Evolutionary conservation across 2,888 invertebrate genomes (phyloP).

Genomic region (Drosophila pegasa): DNA sequence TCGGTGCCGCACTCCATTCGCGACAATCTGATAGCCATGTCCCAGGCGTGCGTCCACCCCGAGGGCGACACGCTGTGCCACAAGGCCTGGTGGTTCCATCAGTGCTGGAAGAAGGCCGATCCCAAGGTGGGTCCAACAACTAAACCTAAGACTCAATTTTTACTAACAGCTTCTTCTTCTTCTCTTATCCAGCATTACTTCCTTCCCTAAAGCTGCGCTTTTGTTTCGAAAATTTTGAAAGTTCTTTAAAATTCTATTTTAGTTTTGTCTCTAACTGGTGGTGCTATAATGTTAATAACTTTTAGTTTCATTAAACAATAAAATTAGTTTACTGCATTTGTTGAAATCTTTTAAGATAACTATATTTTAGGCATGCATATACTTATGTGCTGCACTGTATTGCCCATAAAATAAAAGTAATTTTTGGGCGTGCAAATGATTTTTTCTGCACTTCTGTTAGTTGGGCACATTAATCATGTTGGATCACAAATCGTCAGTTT

Average conservation of each 20-base stretch:
- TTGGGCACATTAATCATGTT: conserved; percentile 39
- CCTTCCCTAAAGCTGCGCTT: conserved; percentile 52
- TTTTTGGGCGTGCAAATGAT: background rate
- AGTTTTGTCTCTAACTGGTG: background rate
- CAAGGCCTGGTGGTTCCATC: conserved; percentile 84
- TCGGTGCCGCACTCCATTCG: conserved; percentile 77
- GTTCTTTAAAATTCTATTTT: background rate
- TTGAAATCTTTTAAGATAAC: background rate
- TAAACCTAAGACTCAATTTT: no score
- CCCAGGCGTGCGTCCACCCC: conserved; percentile 81
- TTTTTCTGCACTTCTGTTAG: background rate
- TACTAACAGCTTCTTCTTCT: background rate
- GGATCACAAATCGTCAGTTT: conserved; percentile 35
- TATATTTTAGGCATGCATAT: background rate
- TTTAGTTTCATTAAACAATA: background rate
- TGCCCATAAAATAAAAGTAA: conserved; percentile 1
- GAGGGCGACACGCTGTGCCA: conserved; percentile 83
- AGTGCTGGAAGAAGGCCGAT: conserved; percentile 84
- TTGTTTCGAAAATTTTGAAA: background rate
- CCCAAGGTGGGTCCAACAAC: conserved; percentile 71
- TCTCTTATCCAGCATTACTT: conserved; percentile 74
- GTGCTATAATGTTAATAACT: background rate
- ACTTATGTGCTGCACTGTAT: conserved; percentile 1
- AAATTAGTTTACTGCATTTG: background rate
- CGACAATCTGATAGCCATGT: conserved; percentile 79